Percentiles rank a stretch among this genome's conserved stretches.
Conservation (phyloP, 2,113 vertebrate species). For the Siphamia tubifer region DNA sequence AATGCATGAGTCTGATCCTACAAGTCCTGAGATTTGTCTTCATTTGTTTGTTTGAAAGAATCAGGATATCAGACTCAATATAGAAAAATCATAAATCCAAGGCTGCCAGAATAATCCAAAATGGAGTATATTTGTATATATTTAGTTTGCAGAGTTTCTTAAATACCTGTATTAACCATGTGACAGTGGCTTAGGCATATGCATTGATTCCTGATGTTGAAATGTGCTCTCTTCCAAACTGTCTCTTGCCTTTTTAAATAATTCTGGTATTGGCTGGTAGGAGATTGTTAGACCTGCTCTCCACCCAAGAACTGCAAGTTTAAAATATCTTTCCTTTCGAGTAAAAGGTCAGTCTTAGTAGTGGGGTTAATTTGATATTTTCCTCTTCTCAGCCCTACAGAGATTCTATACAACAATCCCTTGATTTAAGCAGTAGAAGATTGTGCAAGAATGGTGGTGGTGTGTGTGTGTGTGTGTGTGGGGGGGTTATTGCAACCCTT, state of each 20-base stretch:
- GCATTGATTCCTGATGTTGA: not conserved
- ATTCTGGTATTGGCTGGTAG: not conserved
- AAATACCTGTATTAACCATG: not conserved
- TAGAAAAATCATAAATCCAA: too few relatives aligned
- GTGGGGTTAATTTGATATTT: conserved; percentile 33
- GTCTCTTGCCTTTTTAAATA: not conserved
- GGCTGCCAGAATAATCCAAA: too few relatives aligned
- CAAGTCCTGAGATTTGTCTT: not conserved
- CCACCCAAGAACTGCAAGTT: conserved; percentile 22
- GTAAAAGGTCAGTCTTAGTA: conserved; percentile 36
- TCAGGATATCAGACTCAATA: too few relatives aligned
- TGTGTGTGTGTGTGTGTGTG: too few relatives aligned
- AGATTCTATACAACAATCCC: conserved; percentile 7
- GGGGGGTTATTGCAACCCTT: conserved; percentile 14
- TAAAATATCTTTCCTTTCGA: conserved; percentile 7
- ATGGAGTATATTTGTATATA: too few relatives aligned
- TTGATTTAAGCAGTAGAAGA: not conserved
- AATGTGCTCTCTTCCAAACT: not conserved
- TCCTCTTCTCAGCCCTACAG: not conserved
- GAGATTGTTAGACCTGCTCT: not conserved
- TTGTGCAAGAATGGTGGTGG: conserved; percentile 4
- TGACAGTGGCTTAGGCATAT: not conserved
- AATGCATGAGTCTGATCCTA: not conserved
- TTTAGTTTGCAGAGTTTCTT: too few relatives aligned
- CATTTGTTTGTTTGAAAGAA: not conserved